Evolutionary conservation across 2,797 vertebrate species (phyloP), one percentile per base, ranked within the genome.

Genomic region (Oryzias dopingdopingensis): DNA sequence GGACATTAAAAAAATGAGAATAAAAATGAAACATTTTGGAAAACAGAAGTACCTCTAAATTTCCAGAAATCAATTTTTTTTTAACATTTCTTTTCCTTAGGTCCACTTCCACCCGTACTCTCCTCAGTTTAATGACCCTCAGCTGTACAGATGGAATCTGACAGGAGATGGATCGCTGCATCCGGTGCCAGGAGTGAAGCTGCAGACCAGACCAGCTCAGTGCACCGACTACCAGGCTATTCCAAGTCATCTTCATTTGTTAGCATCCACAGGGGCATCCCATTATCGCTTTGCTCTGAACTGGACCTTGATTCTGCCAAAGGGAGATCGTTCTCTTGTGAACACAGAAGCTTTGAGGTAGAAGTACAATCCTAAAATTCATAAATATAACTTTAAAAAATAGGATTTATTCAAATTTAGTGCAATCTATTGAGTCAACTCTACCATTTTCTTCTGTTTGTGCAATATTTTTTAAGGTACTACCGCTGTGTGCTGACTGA

Each of bases 271-370:
- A 44, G 94, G 93, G 66, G 90, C 95, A 22, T 91, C 93, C 17
- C 93, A 96, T 71, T 99, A 95, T 63, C 89, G 94, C 76, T 98
- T 99, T 26, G 94, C 96, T 41, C 91, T 99, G 40, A 95, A 96
- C 82, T 99, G 97, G 97, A 90, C 94, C 2, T 85, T 94, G 6
- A 89, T 99, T 81, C 82, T 98, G 72, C 96, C 96, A 52, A 86
- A 88, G 0, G 95, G 96, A 40, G 89, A 94, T 71, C 59, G 89
- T 55, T 92, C 92, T 0, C 56, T 65, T 7, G 79, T 92, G 14
- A 93, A 97, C 84, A 85, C 62, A 13, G 93, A 95, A 42, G 92
- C 90, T 24, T 81, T 98, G 14, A 85, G 93, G 89, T 91, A 84
- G 12, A 52, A 64, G 26, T 5, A 48, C 37, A 13, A 54, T 70